Evolutionary conservation across 2,797 vertebrate species (phyloP).

Genomic region (Enteromius unitaeniatus): DNA sequence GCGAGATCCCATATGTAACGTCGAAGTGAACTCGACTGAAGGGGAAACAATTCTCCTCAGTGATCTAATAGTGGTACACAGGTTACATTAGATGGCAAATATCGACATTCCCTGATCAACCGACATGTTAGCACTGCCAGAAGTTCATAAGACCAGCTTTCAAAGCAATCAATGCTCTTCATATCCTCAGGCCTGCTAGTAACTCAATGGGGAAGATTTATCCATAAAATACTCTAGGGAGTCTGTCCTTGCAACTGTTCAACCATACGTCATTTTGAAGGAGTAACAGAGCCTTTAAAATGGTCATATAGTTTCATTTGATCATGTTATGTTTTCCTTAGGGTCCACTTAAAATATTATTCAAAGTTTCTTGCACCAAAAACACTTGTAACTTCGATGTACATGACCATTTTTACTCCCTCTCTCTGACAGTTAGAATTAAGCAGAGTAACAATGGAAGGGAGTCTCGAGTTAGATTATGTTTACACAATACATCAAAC

Average conservation of each 20-base stretch:
- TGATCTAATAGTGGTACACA: neutral
- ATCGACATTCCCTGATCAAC: conserved; percentile 11
- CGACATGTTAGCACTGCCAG: neutral
- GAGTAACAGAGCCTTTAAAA: conserved; percentile 7
- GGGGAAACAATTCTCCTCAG: neutral
- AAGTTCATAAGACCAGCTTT: conserved; percentile 7
- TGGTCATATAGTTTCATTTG: neutral
- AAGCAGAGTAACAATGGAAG: neutral
- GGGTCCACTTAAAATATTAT: conserved; percentile 6
- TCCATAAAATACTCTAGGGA: neutral
- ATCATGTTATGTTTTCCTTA: conserved; percentile 16
- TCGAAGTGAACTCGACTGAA: no score
- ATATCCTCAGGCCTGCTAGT: conserved; percentile 16
- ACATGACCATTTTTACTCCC: neutral
- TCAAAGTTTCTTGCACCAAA: conserved; percentile 1
- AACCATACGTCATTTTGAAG: conserved; percentile 12
- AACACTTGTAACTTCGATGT: neutral
- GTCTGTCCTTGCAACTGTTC: conserved; percentile 1
- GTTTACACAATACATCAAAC: neutral
- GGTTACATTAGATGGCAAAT: neutral
- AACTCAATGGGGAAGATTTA: conserved; percentile 5
- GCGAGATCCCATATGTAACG: no score
- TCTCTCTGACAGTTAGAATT: neutral
- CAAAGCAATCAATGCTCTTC: conserved; percentile 24
- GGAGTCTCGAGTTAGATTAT: neutral